Conservation (phyloP, 35 echinoderm and acorn worm genomes). For the Apostichopus parvimensis region DNA sequence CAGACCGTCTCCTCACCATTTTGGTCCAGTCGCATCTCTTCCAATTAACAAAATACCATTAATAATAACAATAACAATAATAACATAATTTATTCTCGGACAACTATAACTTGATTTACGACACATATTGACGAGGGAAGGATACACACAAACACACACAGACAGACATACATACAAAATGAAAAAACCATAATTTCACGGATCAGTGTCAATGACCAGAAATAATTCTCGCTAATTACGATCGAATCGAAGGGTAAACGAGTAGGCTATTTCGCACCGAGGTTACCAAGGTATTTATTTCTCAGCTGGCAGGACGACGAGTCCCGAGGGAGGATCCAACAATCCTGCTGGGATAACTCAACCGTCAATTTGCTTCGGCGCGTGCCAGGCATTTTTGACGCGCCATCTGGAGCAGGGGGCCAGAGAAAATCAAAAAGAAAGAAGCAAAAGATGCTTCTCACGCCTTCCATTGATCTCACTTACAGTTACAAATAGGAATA, state of each 20-base stretch:
- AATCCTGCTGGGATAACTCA: slow-evolving; percentile 43
- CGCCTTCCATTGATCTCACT: neutral
- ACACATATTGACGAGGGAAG: neutral
- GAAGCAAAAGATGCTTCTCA: neutral
- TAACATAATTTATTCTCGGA: neutral
- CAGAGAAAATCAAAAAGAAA: neutral
- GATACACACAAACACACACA: slow-evolving; percentile 9
- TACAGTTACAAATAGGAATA: slow-evolving; percentile 38
- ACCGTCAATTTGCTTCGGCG: slow-evolving; percentile 38
- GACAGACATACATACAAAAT: neutral
- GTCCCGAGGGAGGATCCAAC: neutral
- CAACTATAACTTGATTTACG: slow-evolving; percentile 37
- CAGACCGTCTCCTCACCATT: no score
- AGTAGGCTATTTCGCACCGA: neutral
- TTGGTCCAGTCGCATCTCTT: neutral
- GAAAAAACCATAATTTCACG: neutral
- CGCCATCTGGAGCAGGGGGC: slow-evolving; percentile 37
- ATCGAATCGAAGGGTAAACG: slow-evolving; percentile 18
- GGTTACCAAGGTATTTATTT: neutral
- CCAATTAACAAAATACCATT: neutral
- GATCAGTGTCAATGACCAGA: slow-evolving; percentile 40
- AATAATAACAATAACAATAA: neutral
- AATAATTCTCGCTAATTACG: slow-evolving; percentile 44
- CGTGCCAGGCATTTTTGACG: slow-evolving; percentile 30
- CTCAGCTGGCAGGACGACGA: slow-evolving; percentile 11